phyloP scores from a whole-genome alignment of 2,888 invertebrate species.

The Metacarcinus magister region DNA sequence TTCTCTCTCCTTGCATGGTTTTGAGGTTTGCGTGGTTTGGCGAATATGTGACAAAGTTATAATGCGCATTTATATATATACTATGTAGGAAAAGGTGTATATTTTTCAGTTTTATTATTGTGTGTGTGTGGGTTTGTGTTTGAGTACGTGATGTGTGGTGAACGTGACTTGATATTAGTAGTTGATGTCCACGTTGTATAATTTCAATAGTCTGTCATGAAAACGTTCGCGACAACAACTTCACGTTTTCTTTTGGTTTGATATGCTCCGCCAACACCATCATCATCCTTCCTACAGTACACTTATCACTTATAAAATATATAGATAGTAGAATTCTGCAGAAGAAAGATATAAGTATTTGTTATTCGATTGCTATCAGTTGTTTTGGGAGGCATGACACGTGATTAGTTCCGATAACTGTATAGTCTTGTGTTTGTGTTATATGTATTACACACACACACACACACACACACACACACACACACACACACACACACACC shows the following conservation, averaged over 20 bases:
- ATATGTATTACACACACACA: too few species aligned
- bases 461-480: too few species aligned
- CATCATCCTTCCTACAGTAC: not conserved
- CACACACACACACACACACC: too few species aligned
- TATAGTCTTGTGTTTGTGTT: not conserved
- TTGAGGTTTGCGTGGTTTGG: too few species aligned
- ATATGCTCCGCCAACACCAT: not conserved
- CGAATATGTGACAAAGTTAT: too few species aligned
- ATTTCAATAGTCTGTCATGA: not conserved
- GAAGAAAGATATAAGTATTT: not conserved
- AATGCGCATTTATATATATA: too few species aligned
- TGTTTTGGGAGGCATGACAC: not conserved
- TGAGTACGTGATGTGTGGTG: not conserved
- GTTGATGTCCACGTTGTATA: not conserved
- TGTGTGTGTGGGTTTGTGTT: not conserved
- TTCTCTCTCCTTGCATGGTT: not conserved
- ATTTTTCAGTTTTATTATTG: too few species aligned
- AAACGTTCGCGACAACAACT: not conserved
- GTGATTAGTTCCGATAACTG: not conserved
- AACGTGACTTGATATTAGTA: not conserved
- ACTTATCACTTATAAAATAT: not conserved
- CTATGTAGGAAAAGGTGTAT: too few species aligned
- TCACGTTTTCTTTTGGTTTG: not conserved
- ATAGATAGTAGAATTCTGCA: not conserved
- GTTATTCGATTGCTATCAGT: not conserved